Evolutionary conservation across 2,797 vertebrate species (phyloP).

Genomic region (Ciconia nigra): DNA sequence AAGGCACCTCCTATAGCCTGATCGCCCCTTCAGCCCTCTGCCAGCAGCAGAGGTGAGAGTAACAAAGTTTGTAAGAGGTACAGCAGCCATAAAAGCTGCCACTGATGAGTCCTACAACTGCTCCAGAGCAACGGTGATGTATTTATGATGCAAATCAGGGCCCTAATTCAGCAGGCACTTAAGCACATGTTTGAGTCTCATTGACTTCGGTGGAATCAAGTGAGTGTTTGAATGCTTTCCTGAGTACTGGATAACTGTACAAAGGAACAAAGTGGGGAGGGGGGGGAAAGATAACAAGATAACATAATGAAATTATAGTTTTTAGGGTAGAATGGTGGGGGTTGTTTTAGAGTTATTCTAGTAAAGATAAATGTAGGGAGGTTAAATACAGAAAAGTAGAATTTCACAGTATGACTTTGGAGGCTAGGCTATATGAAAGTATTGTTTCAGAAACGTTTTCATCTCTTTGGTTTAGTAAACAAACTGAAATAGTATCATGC

Average conservation of each 20-base stretch:
- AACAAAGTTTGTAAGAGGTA: neutral
- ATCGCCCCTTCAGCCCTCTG: neutral
- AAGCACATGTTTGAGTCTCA: neutral
- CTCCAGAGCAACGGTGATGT: neutral
- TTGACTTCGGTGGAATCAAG: neutral
- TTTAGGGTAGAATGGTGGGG: neutral
- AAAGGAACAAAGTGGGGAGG: neutral
- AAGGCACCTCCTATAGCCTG: neutral
- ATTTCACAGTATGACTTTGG: neutral
- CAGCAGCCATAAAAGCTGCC: neutral
- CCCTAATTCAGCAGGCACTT: slow-evolving; percentile 20
- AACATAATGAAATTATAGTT: neutral
- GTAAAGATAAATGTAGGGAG: neutral
- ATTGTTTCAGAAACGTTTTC: neutral
- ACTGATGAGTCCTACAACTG: neutral
- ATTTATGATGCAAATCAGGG: slow-evolving; percentile 4
- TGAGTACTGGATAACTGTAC: neutral
- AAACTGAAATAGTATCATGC: neutral
- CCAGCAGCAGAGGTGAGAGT: neutral
- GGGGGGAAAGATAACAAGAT: too few species aligned
- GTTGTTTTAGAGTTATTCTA: neutral
- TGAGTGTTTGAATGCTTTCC: neutral
- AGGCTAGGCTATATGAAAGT: neutral
- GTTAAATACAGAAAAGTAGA: neutral
- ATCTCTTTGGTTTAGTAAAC: neutral